Evolutionary conservation across 1,140 invertebrate genomes (phyloP), one percentile per base, ranked within the genome.

Genomic region (Drosophila ironensis): DNA sequence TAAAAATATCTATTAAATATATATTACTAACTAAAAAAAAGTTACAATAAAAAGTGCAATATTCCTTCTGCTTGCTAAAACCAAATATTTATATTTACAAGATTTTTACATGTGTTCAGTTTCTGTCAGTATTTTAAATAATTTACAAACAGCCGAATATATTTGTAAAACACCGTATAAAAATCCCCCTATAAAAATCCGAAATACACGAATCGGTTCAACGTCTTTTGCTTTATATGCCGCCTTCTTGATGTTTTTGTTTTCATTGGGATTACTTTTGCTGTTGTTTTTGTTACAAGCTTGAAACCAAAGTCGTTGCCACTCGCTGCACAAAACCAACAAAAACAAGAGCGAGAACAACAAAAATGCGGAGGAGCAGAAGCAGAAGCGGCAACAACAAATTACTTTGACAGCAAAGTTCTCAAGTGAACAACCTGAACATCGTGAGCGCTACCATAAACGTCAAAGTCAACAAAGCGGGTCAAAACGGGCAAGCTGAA

Each of bases 121-220:
- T 42, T 5, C 22, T 53, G 19, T 28, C 27, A 17, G 9, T 9
- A 30, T 12, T 66, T 28, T 33, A 28, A 56, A 28, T 59, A 38
- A 41, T 59, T 47, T 66, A 17, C 33, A 40, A 60, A 27, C 27
- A 45, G 12, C 27, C 25, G 3, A 45, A 14, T 19, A 63, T 28
- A 12, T 1, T 22, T 3, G n/a, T n/a, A n/a, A n/a, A 47, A 24
- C 45, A 53, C 28, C 8, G n/a, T 27, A 27, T 12, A 48, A 37
- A 38, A 30, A 57, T 17, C 14, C 9, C 17, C 1, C 35, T 28
- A 45, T 8, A 24, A 41, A 41, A 5, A 42, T 33, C 38, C 24
- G 47, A 77, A 64, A 80, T 73, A 40, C 50, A 17, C 38, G 61
- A 70, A 71, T 61, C 78, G 80, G 78, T 72, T 72, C 69, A 72